Percentiles rank a stretch among this genome's conserved stretches.
Conservation (phyloP, 2,888 invertebrate species). For the Tinea trinotella region DNA sequence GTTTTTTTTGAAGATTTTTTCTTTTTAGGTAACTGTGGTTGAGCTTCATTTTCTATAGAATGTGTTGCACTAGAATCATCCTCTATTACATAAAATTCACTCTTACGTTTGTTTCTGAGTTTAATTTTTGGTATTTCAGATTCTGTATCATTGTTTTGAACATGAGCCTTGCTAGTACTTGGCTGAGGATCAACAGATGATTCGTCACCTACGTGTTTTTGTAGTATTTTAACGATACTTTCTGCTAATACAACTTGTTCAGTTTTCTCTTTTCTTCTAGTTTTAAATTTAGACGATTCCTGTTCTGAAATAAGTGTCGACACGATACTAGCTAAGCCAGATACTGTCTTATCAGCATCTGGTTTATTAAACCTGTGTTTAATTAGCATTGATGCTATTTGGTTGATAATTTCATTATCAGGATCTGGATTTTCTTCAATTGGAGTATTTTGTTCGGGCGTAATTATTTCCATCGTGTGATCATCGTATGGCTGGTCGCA, state of each 20-base stretch:
- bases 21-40: background rate
- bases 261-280: background rate
- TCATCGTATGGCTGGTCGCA: no score
- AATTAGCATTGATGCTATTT: slow-evolving; percentile 38
- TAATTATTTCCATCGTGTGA: background rate
- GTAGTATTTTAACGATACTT: background rate
- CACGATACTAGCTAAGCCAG: slow-evolving; percentile 21
- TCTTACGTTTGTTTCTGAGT: no score
- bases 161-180: background rate
- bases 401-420: slow-evolving; percentile 26
- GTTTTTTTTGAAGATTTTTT: no score
- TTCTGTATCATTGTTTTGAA: background rate
- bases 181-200: background rate
- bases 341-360: slow-evolving; percentile 26
- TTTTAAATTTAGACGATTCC: background rate
- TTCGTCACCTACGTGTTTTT: background rate
- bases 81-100: no score
- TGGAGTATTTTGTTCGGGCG: background rate
- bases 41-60: background rate
- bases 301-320: slow-evolving; percentile 14
- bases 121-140: no score
- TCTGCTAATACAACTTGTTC: background rate
- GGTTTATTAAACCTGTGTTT: slow-evolving; percentile 33
- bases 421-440: background rate
- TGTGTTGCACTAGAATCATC: no score